A percentile compares a stretch with the other conserved stretches of the same genome.
Evolutionary conservation across 2,113 vertebrate genomes (phyloP).

Genomic region (Thermophis baileyi): DNA sequence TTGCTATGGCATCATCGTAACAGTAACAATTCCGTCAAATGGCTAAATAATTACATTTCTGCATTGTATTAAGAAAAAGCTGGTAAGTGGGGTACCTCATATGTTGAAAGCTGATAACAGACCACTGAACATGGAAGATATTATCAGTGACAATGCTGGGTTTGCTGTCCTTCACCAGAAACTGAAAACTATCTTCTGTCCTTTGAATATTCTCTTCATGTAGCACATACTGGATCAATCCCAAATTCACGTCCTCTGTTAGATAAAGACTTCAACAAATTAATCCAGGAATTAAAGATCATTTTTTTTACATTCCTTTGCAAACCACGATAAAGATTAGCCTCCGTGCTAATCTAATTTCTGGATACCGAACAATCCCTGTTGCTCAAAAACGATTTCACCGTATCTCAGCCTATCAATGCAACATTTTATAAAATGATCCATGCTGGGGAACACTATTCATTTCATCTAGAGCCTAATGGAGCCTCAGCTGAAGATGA

Average conservation of each 20-base stretch:
- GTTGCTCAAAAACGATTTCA: not conserved
- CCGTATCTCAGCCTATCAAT: not conserved
- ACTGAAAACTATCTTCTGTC: slow-evolving; percentile 88
- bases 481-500: no score
- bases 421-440: not conserved
- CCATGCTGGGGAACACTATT: not conserved
- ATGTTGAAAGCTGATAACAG: slow-evolving; percentile 88
- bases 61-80: not conserved
- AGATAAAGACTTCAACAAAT: slow-evolving; percentile 1
- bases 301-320: rapidly evolving
- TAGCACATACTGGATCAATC: slow-evolving; percentile 86
- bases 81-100: slow-evolving; percentile 70
- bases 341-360: not conserved
- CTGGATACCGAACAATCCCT: not conserved
- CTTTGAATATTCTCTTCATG: slow-evolving; percentile 77
- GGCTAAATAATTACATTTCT: no score
- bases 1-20: not conserved
- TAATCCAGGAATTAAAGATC: not conserved
- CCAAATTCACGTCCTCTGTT: slow-evolving; percentile 90
- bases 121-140: slow-evolving; percentile 95
- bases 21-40: not conserved
- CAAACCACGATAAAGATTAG: not conserved
- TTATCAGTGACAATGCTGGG: slow-evolving; percentile 87
- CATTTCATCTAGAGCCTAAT: not conserved
- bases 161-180: slow-evolving; percentile 92